Conservation (phyloP, 1,140 invertebrate genomes). For the Parapsyche elsis region DNA sequence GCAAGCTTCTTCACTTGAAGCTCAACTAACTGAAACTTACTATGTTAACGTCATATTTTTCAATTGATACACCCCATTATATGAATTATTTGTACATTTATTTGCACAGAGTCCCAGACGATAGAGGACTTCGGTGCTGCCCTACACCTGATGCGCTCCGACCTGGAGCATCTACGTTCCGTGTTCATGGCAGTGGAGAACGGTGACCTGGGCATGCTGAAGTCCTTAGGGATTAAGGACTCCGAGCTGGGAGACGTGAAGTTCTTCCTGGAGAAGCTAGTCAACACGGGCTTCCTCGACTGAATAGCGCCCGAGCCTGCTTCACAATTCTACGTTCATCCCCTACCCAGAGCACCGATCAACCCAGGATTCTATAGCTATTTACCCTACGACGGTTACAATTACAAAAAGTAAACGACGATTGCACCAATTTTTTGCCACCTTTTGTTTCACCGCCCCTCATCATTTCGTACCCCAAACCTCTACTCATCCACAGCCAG, state of each 20-base stretch:
- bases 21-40: too few species aligned
- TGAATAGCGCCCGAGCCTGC: conserved; percentile 79
- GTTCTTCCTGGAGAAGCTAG: conserved; percentile 96
- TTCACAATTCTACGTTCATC: conserved; percentile 73
- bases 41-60: too few species aligned
- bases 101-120: conserved; percentile 88
- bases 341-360: conserved; percentile 64
- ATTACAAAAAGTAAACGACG: conserved; percentile 42
- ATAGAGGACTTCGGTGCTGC: conserved; percentile 93
- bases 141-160: conserved; percentile 85
- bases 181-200: conserved; percentile 98
- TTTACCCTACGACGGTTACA: conserved; percentile 65
- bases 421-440: not conserved
- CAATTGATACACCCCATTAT: too few species aligned
- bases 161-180: conserved; percentile 90
- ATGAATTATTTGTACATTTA: too few species aligned
- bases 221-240: conserved; percentile 93
- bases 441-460: not conserved
- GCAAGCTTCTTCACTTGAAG: too few species aligned
- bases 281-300: conserved; percentile 96
- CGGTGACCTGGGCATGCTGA: conserved; percentile 92
- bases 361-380: conserved; percentile 73
- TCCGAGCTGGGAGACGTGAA: conserved; percentile 96
- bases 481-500: not conserved
- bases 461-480: not conserved